These are phyloP conservation scores for Scotopteryx bipunctaria DNA, from an alignment of 2,888 invertebrate species.

Conservation along the genomic window DNA sequence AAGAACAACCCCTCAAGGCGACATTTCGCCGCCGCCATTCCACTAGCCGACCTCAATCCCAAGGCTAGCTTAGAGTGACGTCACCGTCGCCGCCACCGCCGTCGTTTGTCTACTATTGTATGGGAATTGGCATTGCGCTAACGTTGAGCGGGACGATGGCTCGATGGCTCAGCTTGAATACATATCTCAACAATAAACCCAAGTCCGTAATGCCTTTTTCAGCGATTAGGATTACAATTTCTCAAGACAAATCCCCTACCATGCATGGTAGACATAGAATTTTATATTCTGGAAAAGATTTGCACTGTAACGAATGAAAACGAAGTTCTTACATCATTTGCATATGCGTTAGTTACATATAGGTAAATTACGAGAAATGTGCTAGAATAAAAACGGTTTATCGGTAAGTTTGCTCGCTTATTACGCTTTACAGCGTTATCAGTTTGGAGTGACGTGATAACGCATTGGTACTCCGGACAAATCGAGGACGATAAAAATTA, in stretches of 20 bases:
- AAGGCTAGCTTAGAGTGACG: constrained; percentile 77
- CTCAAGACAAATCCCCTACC: neutral
- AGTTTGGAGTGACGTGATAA: constrained; percentile 67
- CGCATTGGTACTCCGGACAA: constrained; percentile 63
- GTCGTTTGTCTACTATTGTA: constrained; percentile 65
- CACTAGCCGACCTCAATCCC: constrained; percentile 76
- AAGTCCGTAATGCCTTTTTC: neutral
- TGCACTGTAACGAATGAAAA: no score
- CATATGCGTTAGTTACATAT: neutral
- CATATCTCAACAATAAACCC: constrained; percentile 3
- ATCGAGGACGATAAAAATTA: constrained; percentile 68
- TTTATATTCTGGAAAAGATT: neutral
- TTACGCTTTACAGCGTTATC: constrained; percentile 68
- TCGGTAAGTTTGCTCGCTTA: constrained; percentile 55
- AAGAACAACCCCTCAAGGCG: constrained; percentile 67
- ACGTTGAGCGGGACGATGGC: constrained; percentile 72
- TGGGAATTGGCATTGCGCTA: constrained; percentile 69
- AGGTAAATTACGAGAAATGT: constrained; percentile 10
- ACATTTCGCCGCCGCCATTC: constrained; percentile 72
- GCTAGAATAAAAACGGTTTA: constrained; percentile 48
- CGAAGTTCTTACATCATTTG: no score
- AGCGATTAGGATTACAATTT: no score
- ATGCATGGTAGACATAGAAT: neutral
- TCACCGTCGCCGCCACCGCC: constrained; percentile 50
- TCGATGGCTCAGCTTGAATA: constrained; percentile 42